Conservation (phyloP, 2,797 vertebrate genomes). For the Manis javanica region DNA sequence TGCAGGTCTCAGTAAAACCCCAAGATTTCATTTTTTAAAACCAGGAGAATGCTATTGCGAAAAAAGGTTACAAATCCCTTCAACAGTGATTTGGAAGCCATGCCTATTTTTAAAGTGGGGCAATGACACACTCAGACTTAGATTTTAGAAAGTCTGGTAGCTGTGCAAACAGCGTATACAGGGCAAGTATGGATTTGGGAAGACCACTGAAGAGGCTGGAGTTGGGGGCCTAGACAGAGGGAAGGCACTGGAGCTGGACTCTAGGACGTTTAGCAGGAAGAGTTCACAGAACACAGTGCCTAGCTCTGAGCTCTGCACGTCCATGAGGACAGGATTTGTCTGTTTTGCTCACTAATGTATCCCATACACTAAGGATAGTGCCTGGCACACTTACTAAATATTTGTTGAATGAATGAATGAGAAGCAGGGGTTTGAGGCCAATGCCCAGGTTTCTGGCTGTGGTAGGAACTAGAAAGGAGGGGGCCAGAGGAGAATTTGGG, state of each 20-base stretch:
- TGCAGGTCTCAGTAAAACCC: neutral
- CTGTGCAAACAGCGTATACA: neutral
- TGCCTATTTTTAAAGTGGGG: neutral
- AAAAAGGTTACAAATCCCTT: neutral
- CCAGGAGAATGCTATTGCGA: neutral
- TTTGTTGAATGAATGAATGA: neutral
- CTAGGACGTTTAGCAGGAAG: neutral
- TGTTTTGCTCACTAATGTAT: neutral
- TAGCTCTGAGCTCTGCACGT: neutral
- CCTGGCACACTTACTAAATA: neutral
- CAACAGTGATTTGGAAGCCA: neutral
- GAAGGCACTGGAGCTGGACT: neutral
- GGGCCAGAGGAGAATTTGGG: neutral
- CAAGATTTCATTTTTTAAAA: slow-evolving; percentile 23
- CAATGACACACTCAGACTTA: neutral
- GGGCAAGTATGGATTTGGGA: neutral
- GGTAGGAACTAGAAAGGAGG: neutral
- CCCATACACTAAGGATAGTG: neutral
- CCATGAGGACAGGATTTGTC: neutral
- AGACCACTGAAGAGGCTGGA: neutral
- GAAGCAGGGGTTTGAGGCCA: neutral
- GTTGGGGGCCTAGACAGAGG: neutral
- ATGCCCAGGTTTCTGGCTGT: neutral
- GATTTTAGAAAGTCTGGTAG: slow-evolving; percentile 12
- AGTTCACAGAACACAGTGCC: neutral